phyloP scores from a whole-genome alignment of 2,888 invertebrate genomes.

The Andrena bucephala region DNA sequence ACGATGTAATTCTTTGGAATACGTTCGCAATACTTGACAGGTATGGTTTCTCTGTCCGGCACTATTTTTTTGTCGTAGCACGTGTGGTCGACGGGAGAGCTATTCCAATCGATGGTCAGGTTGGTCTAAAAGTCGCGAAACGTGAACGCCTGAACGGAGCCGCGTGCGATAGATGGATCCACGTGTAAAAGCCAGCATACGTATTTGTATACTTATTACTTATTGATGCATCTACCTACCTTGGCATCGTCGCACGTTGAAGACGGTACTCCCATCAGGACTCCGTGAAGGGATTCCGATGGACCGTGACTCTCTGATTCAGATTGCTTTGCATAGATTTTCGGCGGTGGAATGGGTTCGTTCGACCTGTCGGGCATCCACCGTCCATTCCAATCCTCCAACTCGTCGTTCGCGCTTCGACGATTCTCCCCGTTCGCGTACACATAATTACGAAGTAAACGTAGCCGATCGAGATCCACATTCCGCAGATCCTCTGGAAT shows the following conservation, averaged over 20 bases:
- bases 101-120: constrained; percentile 88
- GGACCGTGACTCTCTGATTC: neutral
- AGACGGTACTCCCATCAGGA: constrained; percentile 87
- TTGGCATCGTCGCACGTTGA: constrained; percentile 89
- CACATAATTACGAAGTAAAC: constrained; percentile 2
- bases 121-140: constrained; percentile 85
- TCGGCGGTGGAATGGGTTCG: constrained; percentile 75
- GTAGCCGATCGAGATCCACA: neutral
- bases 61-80: constrained; percentile 87
- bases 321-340: constrained; percentile 61
- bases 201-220: too few species aligned
- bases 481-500: constrained; percentile 10
- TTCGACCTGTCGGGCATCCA: constrained; percentile 83
- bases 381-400: constrained; percentile 82
- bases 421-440: constrained; percentile 22
- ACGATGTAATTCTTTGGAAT: constrained; percentile 88
- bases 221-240: constrained; percentile 81
- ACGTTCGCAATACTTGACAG: constrained; percentile 86
- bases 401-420: constrained; percentile 60
- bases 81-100: constrained; percentile 87
- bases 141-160: constrained; percentile 59
- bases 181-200: too few species aligned
- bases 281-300: constrained; percentile 78
- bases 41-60: constrained; percentile 85
- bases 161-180: constrained; percentile 43